Base-by-base conservation (phyloP, 2,888 invertebrate species). In the Drosophila subquinaria region DNA sequence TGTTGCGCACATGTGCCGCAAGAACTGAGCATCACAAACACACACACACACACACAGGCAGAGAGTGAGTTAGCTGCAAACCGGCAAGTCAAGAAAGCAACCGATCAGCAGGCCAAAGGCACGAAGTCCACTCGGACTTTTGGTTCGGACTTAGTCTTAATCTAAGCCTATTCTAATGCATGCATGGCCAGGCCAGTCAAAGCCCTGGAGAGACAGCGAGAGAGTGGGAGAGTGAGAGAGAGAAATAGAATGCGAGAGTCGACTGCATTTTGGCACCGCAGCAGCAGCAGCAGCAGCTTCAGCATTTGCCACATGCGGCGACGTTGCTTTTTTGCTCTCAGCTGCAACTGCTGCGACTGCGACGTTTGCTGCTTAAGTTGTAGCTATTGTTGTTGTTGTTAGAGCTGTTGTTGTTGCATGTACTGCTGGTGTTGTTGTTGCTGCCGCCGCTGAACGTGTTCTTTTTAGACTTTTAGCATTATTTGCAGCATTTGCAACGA, bases 401-500 rank as follows among this genome's bases (percentile, higher is more conserved):
- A 33, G 35, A 64, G 63, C 35, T 86, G 69, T 35, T 71, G 69
- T 47, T 63, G 55, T 30, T 66, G 40, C 35, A 5, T 27, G 27
- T 66, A 23, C 23, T 23, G 62, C 36, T 85, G 72, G 53, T 75
- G 78, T 63, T 74, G 79, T 40, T 69, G 78, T 73, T 70, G 79
- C 68, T 55, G 74, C 81, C 57, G 84, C 81, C 63, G 87, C 83
- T 86, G 86, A 88, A 86, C 86, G 86, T 86, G 86, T 86, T 86
- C 90, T 90, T 86, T 86, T 86, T 86, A 92, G 91, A 92, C 91
- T 91, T 91, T 92, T 90, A 90, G 91, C 90, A 87, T 84, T 90
- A 90, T 89, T 91, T 91, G 91, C 91, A 88, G 90, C 90, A 90
- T 88, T 90, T 91, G 92, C 92, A 92, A 90, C 90, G 92, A 92